Conservation (phyloP, 2,888 invertebrate species). For the Agrenia bidenticulata region DNA sequence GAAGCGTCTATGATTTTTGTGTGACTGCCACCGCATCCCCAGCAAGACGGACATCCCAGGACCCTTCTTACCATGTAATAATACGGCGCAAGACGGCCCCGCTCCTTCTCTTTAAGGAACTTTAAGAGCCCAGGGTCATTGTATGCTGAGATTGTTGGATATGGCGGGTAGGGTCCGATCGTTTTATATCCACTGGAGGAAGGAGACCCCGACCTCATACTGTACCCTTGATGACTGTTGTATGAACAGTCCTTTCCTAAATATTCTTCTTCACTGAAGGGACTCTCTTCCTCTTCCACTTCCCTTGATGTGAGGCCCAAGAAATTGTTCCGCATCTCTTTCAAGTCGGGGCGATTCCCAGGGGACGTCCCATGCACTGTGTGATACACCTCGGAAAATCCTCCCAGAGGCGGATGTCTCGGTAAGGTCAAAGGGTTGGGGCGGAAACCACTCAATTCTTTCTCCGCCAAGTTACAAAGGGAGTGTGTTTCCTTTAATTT, state of each 20-base stretch:
- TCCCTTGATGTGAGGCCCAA: no score
- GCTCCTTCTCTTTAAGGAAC: constrained; percentile 42
- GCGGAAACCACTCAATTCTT: constrained; percentile 25
- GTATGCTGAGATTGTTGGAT: constrained; percentile 13
- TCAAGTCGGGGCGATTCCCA: not conserved
- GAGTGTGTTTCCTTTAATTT: constrained; percentile 50
- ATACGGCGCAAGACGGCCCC: not conserved
- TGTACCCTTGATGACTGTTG: constrained; percentile 5
- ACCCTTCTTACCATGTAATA: no score
- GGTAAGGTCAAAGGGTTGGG: not conserved
- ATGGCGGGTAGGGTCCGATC: constrained; percentile 39
- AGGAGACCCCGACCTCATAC: constrained; percentile 36
- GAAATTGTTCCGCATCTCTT: not conserved
- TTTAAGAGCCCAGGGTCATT: constrained; percentile 44
- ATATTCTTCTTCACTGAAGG: no score
- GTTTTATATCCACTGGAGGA: constrained; percentile 45
- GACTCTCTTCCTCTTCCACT: constrained; percentile 1
- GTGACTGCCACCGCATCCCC: no score
- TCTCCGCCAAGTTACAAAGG: constrained; percentile 42
- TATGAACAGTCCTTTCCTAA: no score
- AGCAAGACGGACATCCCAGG: no score
- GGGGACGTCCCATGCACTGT: not conserved
- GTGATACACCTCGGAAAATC: constrained; percentile 22
- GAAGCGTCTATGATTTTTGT: no score
- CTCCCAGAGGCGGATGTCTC: constrained; percentile 25